A percentile compares a stretch with the other conserved stretches of the same genome.
phyloP scores from a whole-genome alignment of 2,888 invertebrate genomes.

The Hypsopygia costalis region DNA sequence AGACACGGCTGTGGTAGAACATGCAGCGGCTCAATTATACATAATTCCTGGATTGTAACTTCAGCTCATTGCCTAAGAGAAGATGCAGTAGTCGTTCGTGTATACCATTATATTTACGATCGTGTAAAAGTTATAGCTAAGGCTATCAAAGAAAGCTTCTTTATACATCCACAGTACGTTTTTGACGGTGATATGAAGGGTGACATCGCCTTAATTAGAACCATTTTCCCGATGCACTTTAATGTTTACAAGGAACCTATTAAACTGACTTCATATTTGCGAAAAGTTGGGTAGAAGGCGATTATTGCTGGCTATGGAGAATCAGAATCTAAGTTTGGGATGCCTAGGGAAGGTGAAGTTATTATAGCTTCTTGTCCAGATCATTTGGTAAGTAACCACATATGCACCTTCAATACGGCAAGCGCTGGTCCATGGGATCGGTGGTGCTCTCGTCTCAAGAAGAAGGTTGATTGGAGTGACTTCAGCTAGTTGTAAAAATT shows the following conservation, averaged over 20 bases:
- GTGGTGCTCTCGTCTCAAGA: slow-evolving; percentile 26
- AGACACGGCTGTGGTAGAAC: too few relatives aligned
- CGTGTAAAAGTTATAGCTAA: slow-evolving; percentile 11
- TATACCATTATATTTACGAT: slow-evolving; percentile 10
- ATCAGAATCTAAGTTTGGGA: slow-evolving; percentile 7
- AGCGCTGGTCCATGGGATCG: slow-evolving; percentile 27
- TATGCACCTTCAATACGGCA: slow-evolving; percentile 24
- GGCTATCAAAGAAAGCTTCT: slow-evolving; percentile 8
- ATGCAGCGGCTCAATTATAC: slow-evolving; percentile 33
- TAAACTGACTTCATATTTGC: slow-evolving; percentile 10
- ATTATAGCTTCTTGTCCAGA: slow-evolving; percentile 15
- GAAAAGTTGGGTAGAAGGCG: slow-evolving; percentile 11
- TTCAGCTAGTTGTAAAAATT: slow-evolving; percentile 21
- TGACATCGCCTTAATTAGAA: slow-evolving; percentile 30
- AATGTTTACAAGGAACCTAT: slow-evolving; percentile 19
- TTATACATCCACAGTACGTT: slow-evolving; percentile 4
- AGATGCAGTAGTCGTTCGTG: background rate
- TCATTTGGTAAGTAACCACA: slow-evolving; percentile 1
- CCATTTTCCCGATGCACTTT: slow-evolving; percentile 17
- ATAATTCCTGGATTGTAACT: slow-evolving; percentile 24
- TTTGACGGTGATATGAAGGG: slow-evolving; percentile 9
- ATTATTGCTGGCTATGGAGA: slow-evolving; percentile 28
- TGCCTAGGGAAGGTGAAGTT: slow-evolving; percentile 27
- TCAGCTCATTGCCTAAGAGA: slow-evolving; percentile 29
- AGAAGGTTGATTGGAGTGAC: slow-evolving; percentile 27